Evolutionary conservation across 2,797 vertebrate genomes (phyloP).

Genomic region (Hirundo rustica): DNA sequence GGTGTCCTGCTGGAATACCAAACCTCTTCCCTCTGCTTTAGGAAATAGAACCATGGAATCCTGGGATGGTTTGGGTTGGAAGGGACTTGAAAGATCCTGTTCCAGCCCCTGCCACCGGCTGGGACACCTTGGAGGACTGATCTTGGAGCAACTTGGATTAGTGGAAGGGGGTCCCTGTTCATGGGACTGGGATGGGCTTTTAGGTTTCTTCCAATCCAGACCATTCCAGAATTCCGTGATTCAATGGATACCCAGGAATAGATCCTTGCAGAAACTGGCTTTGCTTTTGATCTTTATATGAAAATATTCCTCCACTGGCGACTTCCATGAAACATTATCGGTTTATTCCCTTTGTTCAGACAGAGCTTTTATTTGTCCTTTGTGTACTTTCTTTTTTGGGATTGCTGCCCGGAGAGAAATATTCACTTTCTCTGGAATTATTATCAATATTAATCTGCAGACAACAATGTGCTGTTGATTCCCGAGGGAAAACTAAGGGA

Average conservation of each 20-base stretch:
- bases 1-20: not conserved
- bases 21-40: not conserved
- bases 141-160: not conserved
- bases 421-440: not conserved
- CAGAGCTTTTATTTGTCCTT: not conserved
- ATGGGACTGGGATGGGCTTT: not conserved
- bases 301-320: not conserved
- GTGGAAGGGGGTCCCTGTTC: not conserved
- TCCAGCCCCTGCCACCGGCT: not conserved
- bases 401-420: not conserved
- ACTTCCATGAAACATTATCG: not conserved
- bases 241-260: not conserved
- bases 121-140: not conserved
- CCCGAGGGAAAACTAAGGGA: not conserved
- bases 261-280: not conserved
- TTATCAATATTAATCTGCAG: not conserved
- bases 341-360: not conserved
- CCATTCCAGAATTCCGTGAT: not conserved
- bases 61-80: not conserved
- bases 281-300: not conserved
- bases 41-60: not conserved
- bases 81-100: not conserved
- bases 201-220: not conserved
- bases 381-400: not conserved
- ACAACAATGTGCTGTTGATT: not conserved